Conservation (phyloP, 2,888 invertebrate species). For the Alviniconcha strummeri region DNA sequence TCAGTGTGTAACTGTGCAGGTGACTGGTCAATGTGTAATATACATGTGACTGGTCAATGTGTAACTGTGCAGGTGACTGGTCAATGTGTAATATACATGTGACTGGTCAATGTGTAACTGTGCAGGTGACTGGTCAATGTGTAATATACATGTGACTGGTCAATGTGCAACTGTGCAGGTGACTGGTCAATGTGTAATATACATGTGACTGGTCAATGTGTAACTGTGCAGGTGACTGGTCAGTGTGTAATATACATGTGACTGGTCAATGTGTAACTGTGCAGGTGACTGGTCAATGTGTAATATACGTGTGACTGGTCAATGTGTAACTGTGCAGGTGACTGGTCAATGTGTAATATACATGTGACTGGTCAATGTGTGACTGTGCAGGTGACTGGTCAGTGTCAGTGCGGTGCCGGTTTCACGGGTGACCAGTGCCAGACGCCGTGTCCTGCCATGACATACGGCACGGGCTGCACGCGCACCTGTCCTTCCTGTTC, state of each 20-base stretch:
- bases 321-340: not conserved
- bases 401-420: slow-evolving; percentile 52
- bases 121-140: not conserved
- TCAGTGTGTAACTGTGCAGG: too few species aligned
- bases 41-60: too few species aligned
- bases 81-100: not conserved
- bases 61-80: not conserved
- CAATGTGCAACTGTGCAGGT: not conserved
- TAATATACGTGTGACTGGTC: not conserved
- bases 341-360: not conserved
- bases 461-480: slow-evolving; percentile 56
- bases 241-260: not conserved
- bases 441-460: slow-evolving; percentile 48
- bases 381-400: slow-evolving; percentile 44
- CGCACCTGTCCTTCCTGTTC: slow-evolving; percentile 42
- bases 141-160: not conserved
- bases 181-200: not conserved
- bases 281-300: not conserved
- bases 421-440: slow-evolving; percentile 48
- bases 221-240: not conserved
- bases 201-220: not conserved
- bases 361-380: not conserved
- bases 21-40: too few species aligned
- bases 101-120: not conserved
- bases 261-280: too few species aligned